phyloP scores from a whole-genome alignment of 2,113 vertebrate species.

The Pomatorhinus ruficollis region DNA sequence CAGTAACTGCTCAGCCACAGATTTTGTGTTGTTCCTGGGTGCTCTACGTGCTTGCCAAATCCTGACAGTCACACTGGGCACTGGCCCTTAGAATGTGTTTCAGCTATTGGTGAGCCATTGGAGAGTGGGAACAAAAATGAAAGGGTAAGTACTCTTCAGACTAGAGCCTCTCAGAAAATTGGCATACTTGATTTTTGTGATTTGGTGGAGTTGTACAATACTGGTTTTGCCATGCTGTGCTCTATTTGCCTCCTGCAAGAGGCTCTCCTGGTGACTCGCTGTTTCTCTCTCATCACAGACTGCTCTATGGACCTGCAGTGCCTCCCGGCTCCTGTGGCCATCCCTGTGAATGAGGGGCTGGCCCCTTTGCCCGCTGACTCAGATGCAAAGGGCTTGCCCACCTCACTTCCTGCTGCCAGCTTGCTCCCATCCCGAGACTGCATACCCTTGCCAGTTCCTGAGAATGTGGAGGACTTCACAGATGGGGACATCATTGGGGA shows the following conservation, averaged over 20 bases:
- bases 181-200: background rate
- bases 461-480: slow-evolving; percentile 73
- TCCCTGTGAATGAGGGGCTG: slow-evolving; percentile 73
- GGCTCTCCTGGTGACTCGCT: slow-evolving; percentile 2
- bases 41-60: background rate
- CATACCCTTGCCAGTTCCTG: slow-evolving; percentile 79
- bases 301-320: slow-evolving; percentile 73
- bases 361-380: slow-evolving; percentile 55
- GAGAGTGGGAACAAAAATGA: background rate
- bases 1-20: background rate
- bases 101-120: background rate
- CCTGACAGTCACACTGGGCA: background rate
- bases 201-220: background rate
- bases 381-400: slow-evolving; percentile 65
- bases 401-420: slow-evolving; percentile 74
- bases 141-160: background rate
- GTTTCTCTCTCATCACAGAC: slow-evolving; percentile 62
- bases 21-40: background rate
- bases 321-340: slow-evolving; percentile 69
- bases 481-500: slow-evolving; percentile 90
- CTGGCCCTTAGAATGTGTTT: background rate
- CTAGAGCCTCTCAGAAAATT: background rate
- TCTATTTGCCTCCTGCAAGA: background rate
- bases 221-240: background rate
- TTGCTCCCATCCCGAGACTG: slow-evolving; percentile 74